Evolutionary conservation across 2,113 vertebrate genomes (phyloP), one percentile per base, ranked within the genome.

Genomic region (Coreoperca whiteheadi): DNA sequence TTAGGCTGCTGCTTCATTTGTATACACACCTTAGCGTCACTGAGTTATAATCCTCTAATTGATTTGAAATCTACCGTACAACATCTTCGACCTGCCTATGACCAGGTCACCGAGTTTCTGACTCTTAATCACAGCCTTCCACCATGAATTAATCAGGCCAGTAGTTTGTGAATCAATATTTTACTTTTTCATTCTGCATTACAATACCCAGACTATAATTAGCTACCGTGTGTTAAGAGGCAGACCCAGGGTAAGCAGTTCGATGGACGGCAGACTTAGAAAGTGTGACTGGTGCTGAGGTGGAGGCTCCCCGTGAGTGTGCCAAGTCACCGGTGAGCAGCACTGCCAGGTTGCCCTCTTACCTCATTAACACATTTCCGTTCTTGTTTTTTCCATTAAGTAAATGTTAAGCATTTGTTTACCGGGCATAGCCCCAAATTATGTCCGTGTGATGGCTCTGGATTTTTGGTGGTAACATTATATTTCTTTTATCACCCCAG

Each of bases 261-360:
- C 77, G 77, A 89, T 50, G 74, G 78, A 73, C 77, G 88, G 78
- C 88, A 82, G 84, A 34, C 67, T 85, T 56, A 86, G 89, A 92
- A 92, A 93, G 87, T 90, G 83, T 91, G 83, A 91, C 87, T 81
- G 59, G 37, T 56, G 74, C 73, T 63, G 82, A 87, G 74, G 81
- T 74, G 70, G 88, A 83, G 72, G 54, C 75, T 84, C 48, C 4
- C 56, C 1, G 20, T 43, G 54, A 63, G 43, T 0, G 10, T 82
- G 79, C 87, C 82, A 82, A 87, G 87, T 81, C 81, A 74, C 65
- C 87, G 82, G 41, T 14, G 43, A 77, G 73, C 59, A 74, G 51
- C 74, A 43, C 50, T 48, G 60, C 56, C 54, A 76, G 67, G 32
- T 23, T 39, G 8, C 66, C 60, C 48, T 59, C 51, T 77, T 53